Evolutionary conservation across 53 echinoderm and acorn worm genomes (phyloP).

Genomic region (Holothuria leucospilota): DNA sequence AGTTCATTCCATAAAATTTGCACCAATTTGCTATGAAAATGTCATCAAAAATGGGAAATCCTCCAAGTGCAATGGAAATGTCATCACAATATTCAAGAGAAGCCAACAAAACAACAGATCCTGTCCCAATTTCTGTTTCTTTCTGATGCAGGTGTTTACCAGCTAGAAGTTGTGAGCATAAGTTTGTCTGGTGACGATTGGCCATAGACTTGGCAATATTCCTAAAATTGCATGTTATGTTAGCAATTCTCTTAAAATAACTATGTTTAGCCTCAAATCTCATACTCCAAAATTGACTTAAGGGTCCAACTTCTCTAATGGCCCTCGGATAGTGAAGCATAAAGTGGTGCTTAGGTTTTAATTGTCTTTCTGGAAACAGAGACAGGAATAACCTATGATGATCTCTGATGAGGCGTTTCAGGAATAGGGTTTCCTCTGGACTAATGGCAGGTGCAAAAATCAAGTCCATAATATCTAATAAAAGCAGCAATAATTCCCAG

Average conservation of each 20-base stretch:
- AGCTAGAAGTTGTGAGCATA: neutral
- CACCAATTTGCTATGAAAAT: conserved; percentile 32
- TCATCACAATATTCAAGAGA: neutral
- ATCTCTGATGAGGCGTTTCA: too few species aligned
- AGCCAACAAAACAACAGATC: conserved; percentile 35
- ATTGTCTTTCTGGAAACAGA: too few species aligned
- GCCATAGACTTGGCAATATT: conserved; percentile 43
- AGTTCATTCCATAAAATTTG: conserved; percentile 46
- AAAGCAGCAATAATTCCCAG: too few species aligned
- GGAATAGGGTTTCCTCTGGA: too few species aligned
- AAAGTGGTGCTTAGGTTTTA: neutral
- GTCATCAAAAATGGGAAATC: conserved; percentile 40
- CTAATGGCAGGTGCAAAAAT: too few species aligned
- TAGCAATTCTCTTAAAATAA: conserved; percentile 29
- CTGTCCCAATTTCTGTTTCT: conserved; percentile 22
- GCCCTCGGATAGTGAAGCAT: conserved; percentile 66
- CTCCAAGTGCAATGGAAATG: too few species aligned
- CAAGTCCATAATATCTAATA: too few species aligned
- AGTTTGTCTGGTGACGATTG: conserved; percentile 24
- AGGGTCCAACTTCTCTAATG: conserved; percentile 59
- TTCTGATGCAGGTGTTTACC: neutral
- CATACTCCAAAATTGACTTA: conserved; percentile 59
- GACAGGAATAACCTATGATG: too few species aligned
- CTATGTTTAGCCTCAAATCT: conserved; percentile 42
- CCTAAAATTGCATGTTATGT: conserved; percentile 44